Base-by-base conservation (phyloP, 2,797 vertebrate species). In the Borostomias antarcticus region DNA sequence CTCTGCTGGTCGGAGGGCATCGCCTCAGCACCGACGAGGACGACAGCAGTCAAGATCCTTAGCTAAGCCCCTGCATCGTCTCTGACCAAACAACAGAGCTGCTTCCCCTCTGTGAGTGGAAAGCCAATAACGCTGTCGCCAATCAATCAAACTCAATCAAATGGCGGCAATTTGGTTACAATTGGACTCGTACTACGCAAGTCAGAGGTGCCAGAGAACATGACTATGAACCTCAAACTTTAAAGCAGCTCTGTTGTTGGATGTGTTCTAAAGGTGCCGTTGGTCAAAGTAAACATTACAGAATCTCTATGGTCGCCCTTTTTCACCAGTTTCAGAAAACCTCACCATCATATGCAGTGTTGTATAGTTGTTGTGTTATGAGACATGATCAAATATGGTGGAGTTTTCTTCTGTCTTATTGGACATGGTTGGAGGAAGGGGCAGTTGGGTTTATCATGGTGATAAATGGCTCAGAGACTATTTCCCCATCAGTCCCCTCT, bases 141-240 rank as follows among this genome's bases (percentile, higher is more conserved):
- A 86, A 84, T 84, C 86, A 86, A 93, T 95, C 92, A 92, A 92
- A 92, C 65, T 47, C 83, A 86, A 87, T 88, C 84, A 88, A 50
- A 62, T 21, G 82, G 78, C 80, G 74, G 84, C 79, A 53, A 5
- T 59, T 72, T 80, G 79, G 85, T 68, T 60, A 57, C 64, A 60
- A 23, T 15, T 37, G 63, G 26, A 65, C 29, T 48, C 33, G 9
- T 25, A 25, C 19, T 21, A 23, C 30, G 26, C n/a, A 28, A 15
- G n/a, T 1, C 5, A 15, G 10, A 59, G 75, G 76, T 75, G 64
- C 69, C 75, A 71, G 58, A 70, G 58, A 50, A 63, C 58, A 37
- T 11, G 58, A 82, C 77, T 72, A 72, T 75, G 71, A 79, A 78
- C 66, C 60, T 72, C 75, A 66, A 9, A 32, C 72, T 70, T 51